Evolutionary conservation across 2,113 vertebrate species (phyloP), one percentile per base, ranked within the genome.

Genomic region (Pseudorhombus dupliciocellatus): DNA sequence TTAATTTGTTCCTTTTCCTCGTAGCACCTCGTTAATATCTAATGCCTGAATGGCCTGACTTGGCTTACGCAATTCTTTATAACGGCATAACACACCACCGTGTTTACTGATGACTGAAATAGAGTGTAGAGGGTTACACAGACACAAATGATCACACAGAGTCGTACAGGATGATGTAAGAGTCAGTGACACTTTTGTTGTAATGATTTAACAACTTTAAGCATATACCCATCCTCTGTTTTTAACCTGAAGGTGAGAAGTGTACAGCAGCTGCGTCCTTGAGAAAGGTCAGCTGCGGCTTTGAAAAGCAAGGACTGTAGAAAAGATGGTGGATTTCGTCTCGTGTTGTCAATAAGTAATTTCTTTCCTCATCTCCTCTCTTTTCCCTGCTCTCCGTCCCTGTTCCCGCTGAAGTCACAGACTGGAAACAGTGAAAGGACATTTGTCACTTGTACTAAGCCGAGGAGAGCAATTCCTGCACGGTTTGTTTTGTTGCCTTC

Each of bases 401-500:
- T 7, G 18, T 50, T n/a, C 20, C 22, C 4, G 15, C 31, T 48
- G 24, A 67, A 67, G 52, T 65, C 31, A 70, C 70, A 78, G 2
- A 24, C 20, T 20, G 0, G 46, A 50, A 50, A 50, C 46, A n/a
- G 18, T 50, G 6, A 69, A 55, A 76, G 31, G 53, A 51, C 42
- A 75, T 80, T 63, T 79, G 59, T 76, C 71, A 73, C 28, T 46
- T 40, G 46, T 11, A 37, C 46, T 63, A 54, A 73, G 30, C 51
- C 59, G 7, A 28, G 44, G 25, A 78, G 42, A 75, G 61, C 30
- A 40, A 52, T 73, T 73, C 65, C 34, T 62, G 30, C 15, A 24
- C 25, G 40, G 20, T 61, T 67, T 80, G 69, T 77, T 73, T 73
- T 80, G 66, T 58, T 61, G 40, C 52, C 55, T 25, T n/a, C 73